phyloP scores from a whole-genome alignment of 53 echinoderm and acorn worm genomes.

The Luidia sarsii region DNA sequence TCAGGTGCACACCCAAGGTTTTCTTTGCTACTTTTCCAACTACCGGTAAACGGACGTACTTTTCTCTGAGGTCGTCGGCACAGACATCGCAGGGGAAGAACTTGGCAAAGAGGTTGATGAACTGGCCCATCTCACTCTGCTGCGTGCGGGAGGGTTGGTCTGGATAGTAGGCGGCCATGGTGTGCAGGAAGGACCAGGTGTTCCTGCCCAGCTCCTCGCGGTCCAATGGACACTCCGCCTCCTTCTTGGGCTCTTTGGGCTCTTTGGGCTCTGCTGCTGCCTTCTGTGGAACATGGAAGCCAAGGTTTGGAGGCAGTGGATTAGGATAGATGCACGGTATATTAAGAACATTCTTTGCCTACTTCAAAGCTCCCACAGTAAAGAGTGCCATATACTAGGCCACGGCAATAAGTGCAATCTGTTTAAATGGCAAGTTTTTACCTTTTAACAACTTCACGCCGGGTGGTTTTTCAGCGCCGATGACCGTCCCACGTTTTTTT shows the following conservation, averaged over 20 bases:
- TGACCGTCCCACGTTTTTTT: no score
- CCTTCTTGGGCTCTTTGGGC: slow-evolving; percentile 5
- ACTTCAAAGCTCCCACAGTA: not conserved
- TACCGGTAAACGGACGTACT: slow-evolving; percentile 69
- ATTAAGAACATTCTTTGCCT: not conserved
- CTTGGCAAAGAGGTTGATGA: slow-evolving; percentile 95
- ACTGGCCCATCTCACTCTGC: slow-evolving; percentile 92
- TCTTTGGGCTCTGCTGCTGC: slow-evolving; percentile 9
- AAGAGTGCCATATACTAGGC: no score
- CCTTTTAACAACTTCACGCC: no score
- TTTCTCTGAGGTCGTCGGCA: slow-evolving; percentile 91
- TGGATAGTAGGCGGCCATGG: slow-evolving; percentile 97
- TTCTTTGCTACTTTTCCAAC: no score
- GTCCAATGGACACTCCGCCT: slow-evolving; percentile 90
- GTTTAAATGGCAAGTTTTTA: no score
- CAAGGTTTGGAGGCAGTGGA: not conserved
- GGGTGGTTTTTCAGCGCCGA: no score
- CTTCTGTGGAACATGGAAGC: slow-evolving; percentile 14
- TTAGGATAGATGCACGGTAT: no score
- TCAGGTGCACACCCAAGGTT: no score
- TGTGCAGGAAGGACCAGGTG: slow-evolving; percentile 98
- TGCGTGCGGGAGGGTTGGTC: slow-evolving; percentile 75
- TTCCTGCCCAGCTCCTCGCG: slow-evolving; percentile 95
- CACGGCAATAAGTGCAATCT: no score
- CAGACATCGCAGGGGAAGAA: slow-evolving; percentile 96